Conservation (phyloP, 2,888 invertebrate genomes). For the Syrista parreyssii region DNA sequence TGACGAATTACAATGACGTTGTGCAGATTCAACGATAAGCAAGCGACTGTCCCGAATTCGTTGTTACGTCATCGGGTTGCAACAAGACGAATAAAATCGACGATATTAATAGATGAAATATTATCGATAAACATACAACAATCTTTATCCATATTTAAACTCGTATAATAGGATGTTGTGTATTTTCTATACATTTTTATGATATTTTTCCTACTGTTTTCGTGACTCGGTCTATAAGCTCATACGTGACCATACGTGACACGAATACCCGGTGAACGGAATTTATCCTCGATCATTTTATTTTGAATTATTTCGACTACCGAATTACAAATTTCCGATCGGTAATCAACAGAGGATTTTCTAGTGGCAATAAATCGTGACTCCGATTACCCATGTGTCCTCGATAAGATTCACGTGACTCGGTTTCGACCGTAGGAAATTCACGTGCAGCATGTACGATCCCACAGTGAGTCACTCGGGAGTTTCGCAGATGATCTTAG, state of each 20-base stretch:
- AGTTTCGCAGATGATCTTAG: not conserved
- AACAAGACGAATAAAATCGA: not conserved
- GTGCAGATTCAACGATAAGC: not conserved
- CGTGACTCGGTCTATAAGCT: no score
- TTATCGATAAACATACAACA: not conserved
- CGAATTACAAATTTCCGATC: not conserved
- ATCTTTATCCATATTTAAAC: not conserved
- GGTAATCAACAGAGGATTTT: not conserved
- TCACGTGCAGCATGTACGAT: not conserved
- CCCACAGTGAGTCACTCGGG: not conserved
- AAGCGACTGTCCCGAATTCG: not conserved
- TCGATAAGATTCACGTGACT: not conserved
- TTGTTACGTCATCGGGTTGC: not conserved
- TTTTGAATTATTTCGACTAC: not conserved
- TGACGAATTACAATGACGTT: not conserved
- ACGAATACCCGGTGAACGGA: not conserved
- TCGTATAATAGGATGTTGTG: not conserved
- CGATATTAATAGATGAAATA: not conserved
- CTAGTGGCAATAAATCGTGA: not conserved
- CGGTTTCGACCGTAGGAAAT: not conserved
- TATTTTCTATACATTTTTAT: not conserved
- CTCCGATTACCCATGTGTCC: not conserved
- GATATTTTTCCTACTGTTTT: no score
- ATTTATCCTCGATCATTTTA: not conserved
- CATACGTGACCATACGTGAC: no score